Evolutionary conservation across 2,113 vertebrate species (phyloP).

Genomic region (Sphaerodactylus townsendi): DNA sequence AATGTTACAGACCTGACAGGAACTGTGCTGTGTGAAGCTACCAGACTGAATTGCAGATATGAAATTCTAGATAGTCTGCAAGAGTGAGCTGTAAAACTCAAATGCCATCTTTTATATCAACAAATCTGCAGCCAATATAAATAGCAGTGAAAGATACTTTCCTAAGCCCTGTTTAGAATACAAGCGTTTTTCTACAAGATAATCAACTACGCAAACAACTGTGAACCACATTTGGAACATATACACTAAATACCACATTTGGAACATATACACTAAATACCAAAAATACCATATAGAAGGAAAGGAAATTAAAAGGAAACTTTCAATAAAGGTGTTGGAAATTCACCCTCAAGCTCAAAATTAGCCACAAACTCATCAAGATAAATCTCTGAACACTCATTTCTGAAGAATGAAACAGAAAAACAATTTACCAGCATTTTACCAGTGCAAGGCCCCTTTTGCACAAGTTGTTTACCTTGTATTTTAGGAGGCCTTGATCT

Average conservation of each 20-base stretch:
- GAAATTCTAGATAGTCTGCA: slow-evolving; percentile 24
- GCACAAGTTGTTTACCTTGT: too few relatives aligned
- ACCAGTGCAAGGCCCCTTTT: too few relatives aligned
- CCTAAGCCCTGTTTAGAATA: slow-evolving; percentile 37
- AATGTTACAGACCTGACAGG: slow-evolving; percentile 42
- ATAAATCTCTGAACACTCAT: too few relatives aligned
- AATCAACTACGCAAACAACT: not conserved
- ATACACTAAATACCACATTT: not conserved
- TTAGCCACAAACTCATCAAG: not conserved
- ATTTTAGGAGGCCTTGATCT: too few relatives aligned
- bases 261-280: not conserved
- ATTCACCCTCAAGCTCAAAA: not conserved
- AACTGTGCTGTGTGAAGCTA: slow-evolving; percentile 44
- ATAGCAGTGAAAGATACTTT: slow-evolving; percentile 15
- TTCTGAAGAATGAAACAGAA: too few relatives aligned
- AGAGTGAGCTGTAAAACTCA: slow-evolving; percentile 31
- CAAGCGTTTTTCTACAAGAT: slow-evolving; percentile 17
- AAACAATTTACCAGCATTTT: too few relatives aligned
- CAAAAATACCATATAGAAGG: not conserved
- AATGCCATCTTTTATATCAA: slow-evolving; percentile 54
- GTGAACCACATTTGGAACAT: slow-evolving; percentile 23
- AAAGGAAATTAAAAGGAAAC: not conserved
- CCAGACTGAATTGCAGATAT: slow-evolving; percentile 18
- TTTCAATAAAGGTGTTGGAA: slow-evolving; percentile 16
- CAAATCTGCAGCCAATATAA: slow-evolving; percentile 36